Conservation (phyloP, 2,888 invertebrate species). For the Epirrhoe alternata region DNA sequence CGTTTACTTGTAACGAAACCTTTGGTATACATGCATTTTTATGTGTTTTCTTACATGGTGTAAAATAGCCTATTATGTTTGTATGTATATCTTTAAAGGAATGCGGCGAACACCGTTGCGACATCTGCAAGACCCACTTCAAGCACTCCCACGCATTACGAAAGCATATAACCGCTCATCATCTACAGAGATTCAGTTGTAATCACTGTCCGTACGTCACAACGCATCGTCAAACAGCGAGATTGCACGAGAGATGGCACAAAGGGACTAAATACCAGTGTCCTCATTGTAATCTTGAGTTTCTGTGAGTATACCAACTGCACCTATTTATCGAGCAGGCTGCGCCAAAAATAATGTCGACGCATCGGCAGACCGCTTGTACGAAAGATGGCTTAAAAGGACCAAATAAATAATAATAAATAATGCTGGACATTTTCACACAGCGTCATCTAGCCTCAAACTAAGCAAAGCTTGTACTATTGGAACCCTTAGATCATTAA, state of each 20-base stretch:
- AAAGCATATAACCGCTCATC: conserved; percentile 75
- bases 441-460: no score
- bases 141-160: conserved; percentile 69
- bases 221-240: conserved; percentile 56
- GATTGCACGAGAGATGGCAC: conserved; percentile 77
- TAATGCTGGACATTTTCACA: no score
- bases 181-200: conserved; percentile 74
- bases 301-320: conserved; percentile 60
- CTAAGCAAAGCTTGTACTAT: no score
- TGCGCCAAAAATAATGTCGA: conserved; percentile 1
- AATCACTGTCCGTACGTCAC: conserved; percentile 75
- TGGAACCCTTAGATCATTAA: no score
- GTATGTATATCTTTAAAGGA: no score
- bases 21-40: no score
- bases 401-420: no score
- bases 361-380: no score
- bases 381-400: no score
- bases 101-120: conserved; percentile 73
- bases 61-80: no score
- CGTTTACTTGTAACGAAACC: no score
- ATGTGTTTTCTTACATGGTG: no score
- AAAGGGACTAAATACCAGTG: conserved; percentile 74
- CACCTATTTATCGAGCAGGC: background rate
- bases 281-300: conserved; percentile 72
- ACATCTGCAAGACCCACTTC: conserved; percentile 72